These are phyloP conservation scores for Orientallactaga sibirica DNA, from an alignment of 2,797 vertebrate species.

Conservation along the genomic window DNA sequence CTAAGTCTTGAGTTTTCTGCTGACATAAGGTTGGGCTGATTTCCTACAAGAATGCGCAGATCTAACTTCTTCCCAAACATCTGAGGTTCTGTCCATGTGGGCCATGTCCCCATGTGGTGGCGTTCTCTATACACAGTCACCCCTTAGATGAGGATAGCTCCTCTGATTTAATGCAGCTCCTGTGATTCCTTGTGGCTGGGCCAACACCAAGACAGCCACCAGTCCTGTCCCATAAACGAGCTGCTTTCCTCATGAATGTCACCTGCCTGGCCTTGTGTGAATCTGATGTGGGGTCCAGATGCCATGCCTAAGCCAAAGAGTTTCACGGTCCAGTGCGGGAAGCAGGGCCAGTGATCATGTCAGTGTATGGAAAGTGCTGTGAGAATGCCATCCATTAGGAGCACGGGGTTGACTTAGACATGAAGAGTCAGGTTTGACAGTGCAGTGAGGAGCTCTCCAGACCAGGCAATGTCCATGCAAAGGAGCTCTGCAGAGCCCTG, in stretches of 20 bases:
- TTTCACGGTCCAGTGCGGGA: background rate
- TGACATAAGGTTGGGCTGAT: slow-evolving; percentile 18
- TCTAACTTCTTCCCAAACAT: background rate
- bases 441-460: background rate
- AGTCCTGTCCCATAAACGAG: background rate
- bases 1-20: slow-evolving; percentile 54
- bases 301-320: background rate
- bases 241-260: background rate
- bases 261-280: background rate
- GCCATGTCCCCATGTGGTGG: background rate
- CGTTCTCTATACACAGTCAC: background rate
- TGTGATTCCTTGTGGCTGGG: background rate
- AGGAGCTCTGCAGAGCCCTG: background rate
- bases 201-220: background rate
- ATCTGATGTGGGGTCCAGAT: background rate
- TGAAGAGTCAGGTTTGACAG: background rate
- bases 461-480: rapidly evolving
- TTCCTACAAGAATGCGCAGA: slow-evolving; percentile 1
- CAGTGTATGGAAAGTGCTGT: background rate
- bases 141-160: background rate
- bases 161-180: background rate
- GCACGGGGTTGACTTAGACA: background rate
- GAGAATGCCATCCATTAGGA: background rate
- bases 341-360: background rate
- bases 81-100: background rate